Conservation (phyloP, 2,888 invertebrate species). For the Synergus japonicus region DNA sequence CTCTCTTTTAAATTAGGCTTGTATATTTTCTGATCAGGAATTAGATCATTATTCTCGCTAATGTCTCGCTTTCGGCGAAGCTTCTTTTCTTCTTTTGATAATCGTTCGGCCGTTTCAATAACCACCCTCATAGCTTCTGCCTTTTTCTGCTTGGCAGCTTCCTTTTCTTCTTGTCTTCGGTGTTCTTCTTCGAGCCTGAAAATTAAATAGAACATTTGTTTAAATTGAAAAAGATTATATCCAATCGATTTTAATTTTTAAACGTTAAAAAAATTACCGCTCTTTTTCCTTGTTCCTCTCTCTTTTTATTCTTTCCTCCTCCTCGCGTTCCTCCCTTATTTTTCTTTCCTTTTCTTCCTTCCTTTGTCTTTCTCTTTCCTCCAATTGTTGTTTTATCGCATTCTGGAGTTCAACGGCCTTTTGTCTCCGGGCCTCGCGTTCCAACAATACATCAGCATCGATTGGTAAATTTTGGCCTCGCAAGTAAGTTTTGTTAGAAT, state of each 20-base stretch:
- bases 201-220: neutral
- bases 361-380: constrained; percentile 87
- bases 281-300: constrained; percentile 81
- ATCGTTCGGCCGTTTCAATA: constrained; percentile 85
- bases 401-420: constrained; percentile 92
- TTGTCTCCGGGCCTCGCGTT: constrained; percentile 89
- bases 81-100: constrained; percentile 83
- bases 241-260: neutral
- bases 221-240: no score
- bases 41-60: constrained; percentile 26
- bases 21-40: neutral
- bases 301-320: constrained; percentile 87
- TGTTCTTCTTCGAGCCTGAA: constrained; percentile 84
- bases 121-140: constrained; percentile 88
- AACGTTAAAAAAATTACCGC: constrained; percentile 59
- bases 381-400: constrained; percentile 90
- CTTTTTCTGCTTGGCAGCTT: constrained; percentile 85
- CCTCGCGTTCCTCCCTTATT: constrained; percentile 87
- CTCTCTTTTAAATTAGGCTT: constrained; percentile 8
- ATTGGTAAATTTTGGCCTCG: constrained; percentile 92
- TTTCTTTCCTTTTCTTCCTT: constrained; percentile 87
- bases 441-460: constrained; percentile 88
- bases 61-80: constrained; percentile 62
- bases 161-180: constrained; percentile 82
- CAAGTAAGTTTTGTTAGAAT: constrained; percentile 82